phyloP scores from a whole-genome alignment of 2,113 vertebrate species.

The Poicephalus meyeri region DNA sequence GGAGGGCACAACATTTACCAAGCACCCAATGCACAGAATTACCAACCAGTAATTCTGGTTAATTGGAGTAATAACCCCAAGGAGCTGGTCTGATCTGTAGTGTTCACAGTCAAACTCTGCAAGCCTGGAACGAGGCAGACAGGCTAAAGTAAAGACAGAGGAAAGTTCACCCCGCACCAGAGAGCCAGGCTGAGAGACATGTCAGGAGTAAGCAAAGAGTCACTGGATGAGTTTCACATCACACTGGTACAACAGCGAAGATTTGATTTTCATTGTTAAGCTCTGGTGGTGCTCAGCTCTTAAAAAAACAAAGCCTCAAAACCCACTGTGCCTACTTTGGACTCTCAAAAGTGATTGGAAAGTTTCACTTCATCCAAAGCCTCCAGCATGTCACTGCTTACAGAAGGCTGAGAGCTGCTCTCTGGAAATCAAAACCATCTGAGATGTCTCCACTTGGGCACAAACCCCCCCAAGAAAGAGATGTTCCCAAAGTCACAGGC shows the following conservation, averaged over 20 bases:
- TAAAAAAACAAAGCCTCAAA: neutral
- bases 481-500: neutral
- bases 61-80: fast-evolving
- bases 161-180: neutral
- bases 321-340: neutral
- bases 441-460: neutral
- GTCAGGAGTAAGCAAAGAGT: neutral
- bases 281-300: neutral
- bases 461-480: neutral
- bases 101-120: neutral
- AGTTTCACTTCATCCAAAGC: neutral
- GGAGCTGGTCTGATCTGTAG: neutral
- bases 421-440: neutral
- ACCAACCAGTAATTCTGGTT: too few species aligned
- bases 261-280: neutral
- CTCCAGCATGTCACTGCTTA: neutral
- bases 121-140: neutral
- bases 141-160: neutral
- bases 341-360: neutral
- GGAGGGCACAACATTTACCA: neutral
- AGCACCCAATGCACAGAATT: neutral
- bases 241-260: neutral
- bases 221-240: neutral
- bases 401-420: neutral
- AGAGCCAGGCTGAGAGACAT: neutral